Base-by-base conservation (phyloP, 1,140 invertebrate genomes). In the Drosophila watanabei region DNA sequence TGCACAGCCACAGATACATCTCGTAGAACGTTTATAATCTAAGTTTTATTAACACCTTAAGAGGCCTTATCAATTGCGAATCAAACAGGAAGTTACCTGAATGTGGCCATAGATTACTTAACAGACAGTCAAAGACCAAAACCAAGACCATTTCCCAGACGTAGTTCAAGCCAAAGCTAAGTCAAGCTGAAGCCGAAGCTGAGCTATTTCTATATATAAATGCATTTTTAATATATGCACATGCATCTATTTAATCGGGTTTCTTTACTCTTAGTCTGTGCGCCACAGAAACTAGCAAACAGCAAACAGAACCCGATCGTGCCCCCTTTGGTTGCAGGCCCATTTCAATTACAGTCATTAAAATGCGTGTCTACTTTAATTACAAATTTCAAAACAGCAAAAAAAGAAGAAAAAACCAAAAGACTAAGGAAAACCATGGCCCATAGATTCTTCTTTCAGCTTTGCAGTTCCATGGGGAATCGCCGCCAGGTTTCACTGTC, bases 301-400 rank as follows among this genome's bases (percentile, higher is more conserved):
- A 46, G 45, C 41, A 20, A 16, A 28, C 64, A 58, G 33, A 69
- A 18, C 45, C 65, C 30, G 33, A 56, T 13, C n/a, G 37, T 30
- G 58, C 41, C 56, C 68, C 49, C 35, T 71, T 79, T 80, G 24
- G 24, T 24, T 24, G 24, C 24, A 24, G 58, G 49, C 56, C 68
- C 49, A 37, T 71, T 79, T 80, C 78, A 80, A 80, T 80, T 80
- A 68, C 77, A 80, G 69, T 75, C 77, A 75, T 80, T 75, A 80
- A 80, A 80, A 80, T 75, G 79, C 79, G 77, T 75, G 63, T 48
- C 45, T 61, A 80, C 78, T 75, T 75, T 80, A 80, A 80, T 80
- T 80, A 80, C 70, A 80, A 80, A 80, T 68, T 80, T 73, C 33
- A 52, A 52, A 52, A 32, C 30, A 52, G 49, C 28, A 51, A 51